Evolutionary conservation across 2,888 invertebrate species (phyloP), one percentile per base, ranked within the genome.

Genomic region (Eupithecia exiguata): DNA sequence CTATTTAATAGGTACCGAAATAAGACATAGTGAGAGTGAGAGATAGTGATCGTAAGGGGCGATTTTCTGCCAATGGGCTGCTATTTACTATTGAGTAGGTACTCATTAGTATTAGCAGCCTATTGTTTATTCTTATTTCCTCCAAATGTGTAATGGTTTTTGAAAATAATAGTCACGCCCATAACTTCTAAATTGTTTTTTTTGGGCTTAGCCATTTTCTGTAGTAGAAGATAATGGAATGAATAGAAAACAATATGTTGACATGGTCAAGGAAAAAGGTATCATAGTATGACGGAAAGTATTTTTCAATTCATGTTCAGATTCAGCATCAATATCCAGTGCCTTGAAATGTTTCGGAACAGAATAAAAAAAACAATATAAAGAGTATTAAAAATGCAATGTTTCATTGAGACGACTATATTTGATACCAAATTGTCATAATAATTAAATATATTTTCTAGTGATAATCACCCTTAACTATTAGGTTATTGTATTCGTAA

Each of bases 351-450:
- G 70, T 74, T 74, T 74, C 71, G 75, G 68, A 85, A 82, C 49
- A 90, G 87, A 85, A 89, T 69, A 74, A 87, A 77, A 76, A 87
- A 77, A 91, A 81, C 85, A 71, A 77, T 62, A 66, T 71, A 74
- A 74, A 77, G 70, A 79, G 74, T 78, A 81, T 79, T 78, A 74
- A 77, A 73, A 79, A 81, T 78, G 77, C 78, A 80, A 77, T 75
- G 79, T 86, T 87, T 87, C 85, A 86, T 78, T 82, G 82, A 84
- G 78, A 85, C 74, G 75, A 77, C 80, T 89, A 89, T 89, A 89
- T 89, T 89, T 88, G 86, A 89, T 89, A 90, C 84, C 79, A 82
- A 81, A 79, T 78, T 71, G 72, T 71, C 76, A 75, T 76, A 71
- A 30, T 82, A 58, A 67, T 30, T 71, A 73, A 72, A 49, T 66